Percentiles rank a stretch among this genome's conserved stretches.
Evolutionary conservation across 2,888 invertebrate genomes (phyloP).

Genomic region (Quadroppia sp.): DNA sequence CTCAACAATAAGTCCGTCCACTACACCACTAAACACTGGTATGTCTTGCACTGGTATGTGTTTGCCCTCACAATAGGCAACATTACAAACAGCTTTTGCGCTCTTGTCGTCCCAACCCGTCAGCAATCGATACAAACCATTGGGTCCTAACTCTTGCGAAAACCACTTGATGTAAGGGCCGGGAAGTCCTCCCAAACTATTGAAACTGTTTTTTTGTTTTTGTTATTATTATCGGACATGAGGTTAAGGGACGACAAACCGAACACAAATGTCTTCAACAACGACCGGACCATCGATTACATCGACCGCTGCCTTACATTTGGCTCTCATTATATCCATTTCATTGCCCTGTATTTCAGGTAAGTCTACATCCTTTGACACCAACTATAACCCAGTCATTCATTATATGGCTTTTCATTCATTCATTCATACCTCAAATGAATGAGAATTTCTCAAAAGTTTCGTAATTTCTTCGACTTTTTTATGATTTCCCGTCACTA

Average conservation of each 20-base stretch:
- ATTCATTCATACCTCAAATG: slow-evolving; percentile 56
- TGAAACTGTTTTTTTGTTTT: too few relatives aligned
- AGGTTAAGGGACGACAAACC: background rate
- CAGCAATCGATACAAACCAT: slow-evolving; percentile 70
- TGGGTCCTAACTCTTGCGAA: slow-evolving; percentile 78
- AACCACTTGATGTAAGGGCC: slow-evolving; percentile 97
- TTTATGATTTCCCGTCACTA: slow-evolving; percentile 91
- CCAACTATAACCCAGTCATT: slow-evolving; percentile 51
- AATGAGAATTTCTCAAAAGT: slow-evolving; percentile 74
- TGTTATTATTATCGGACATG: too few relatives aligned
- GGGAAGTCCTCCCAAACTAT: slow-evolving; percentile 84
- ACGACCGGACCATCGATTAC: slow-evolving; percentile 76
- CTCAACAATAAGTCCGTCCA: slow-evolving; percentile 76
- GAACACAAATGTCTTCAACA: slow-evolving; percentile 88
- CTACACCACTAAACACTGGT: slow-evolving; percentile 74
- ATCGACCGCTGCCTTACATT: slow-evolving; percentile 78
- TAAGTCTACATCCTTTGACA: slow-evolving; percentile 68
- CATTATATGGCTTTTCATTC: too few relatives aligned
- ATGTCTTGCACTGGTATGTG: slow-evolving; percentile 53
- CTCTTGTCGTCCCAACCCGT: slow-evolving; percentile 84
- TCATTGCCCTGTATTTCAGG: slow-evolving; percentile 92
- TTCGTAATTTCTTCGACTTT: slow-evolving; percentile 84
- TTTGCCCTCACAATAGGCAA: slow-evolving; percentile 68
- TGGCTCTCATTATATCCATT: slow-evolving; percentile 75
- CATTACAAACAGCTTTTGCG: slow-evolving; percentile 85